Base-by-base conservation (phyloP, 2,113 vertebrate genomes). In the Pithys albifrons region DNA sequence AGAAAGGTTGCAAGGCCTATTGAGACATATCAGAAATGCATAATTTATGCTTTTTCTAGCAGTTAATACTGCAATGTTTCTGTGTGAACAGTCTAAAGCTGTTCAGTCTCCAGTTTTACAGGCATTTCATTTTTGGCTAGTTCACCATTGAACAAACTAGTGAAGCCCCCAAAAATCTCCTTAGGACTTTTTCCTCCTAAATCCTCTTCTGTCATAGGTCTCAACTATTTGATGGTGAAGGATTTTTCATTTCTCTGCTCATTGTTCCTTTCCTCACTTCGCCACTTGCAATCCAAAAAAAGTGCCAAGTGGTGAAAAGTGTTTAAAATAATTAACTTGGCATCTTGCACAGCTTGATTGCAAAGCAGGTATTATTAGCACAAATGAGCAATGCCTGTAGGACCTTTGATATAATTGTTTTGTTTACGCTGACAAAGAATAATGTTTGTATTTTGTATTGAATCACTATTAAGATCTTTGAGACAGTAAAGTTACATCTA, bases 251-350 rank as follows among this genome's bases (percentile, higher is more conserved):
- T 83, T 88, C 67, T 65, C 54, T 37, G 19, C 35, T 90, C 59
- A 81, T 85, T 86, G 57, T 77, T 91, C 46, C 39, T 48, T 35
- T 92, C 51, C 31, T 89, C 49, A 14, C n/a, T 90, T 93, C 43
- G 29, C 41, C 35, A 74, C 10, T 65, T 88, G 28, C 43, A 64
- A 52, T 55, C 59, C 82, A 94, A 88, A 93, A 61, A 45, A 80
- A 76, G 59, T 75, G 82, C 75, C 72, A 83, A 92, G 72, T 27
- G 24, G 39, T 57, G 65, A 91, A 91, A 89, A 84, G 51, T 48
- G 33, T 84, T 95, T 89, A 91, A 95, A 95, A 95, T 78, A 86
- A 93, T 92, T 91, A 92, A 84, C 31, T 85, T 92, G 84, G 85
- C 89, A 65, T 74, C 79, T 54, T 65, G 31, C 65, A 61, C 11